phyloP scores from a whole-genome alignment of 2,888 invertebrate genomes.

The Lissocephala sabroskyi region DNA sequence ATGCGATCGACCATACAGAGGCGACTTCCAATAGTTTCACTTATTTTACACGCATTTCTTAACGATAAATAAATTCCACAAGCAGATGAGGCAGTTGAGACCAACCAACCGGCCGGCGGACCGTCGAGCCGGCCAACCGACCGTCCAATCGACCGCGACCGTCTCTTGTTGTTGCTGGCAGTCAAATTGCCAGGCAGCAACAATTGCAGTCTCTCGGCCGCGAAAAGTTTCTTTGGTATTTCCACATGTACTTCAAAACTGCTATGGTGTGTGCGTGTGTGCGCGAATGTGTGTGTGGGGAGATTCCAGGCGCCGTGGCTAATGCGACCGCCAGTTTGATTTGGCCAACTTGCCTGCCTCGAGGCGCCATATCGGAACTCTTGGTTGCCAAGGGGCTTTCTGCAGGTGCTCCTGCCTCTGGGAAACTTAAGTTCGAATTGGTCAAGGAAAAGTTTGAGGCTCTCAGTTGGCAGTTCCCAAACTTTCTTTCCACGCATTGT shows the following conservation, averaged over 20 bases:
- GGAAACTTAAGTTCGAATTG: no score
- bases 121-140: slow-evolving; percentile 17
- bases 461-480: no score
- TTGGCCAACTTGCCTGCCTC: not conserved
- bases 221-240: slow-evolving; percentile 53
- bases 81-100: slow-evolving; percentile 46
- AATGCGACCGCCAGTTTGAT: not conserved
- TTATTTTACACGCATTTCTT: slow-evolving; percentile 60
- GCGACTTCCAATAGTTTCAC: slow-evolving; percentile 54
- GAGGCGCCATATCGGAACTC: no score
- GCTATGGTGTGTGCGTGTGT: not conserved
- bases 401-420: no score
- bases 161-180: slow-evolving; percentile 7
- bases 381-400: no score
- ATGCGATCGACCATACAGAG: not conserved
- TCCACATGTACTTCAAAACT: slow-evolving; percentile 43
- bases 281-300: slow-evolving; percentile 22
- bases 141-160: slow-evolving; percentile 20
- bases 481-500: no score
- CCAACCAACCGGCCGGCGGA: slow-evolving; percentile 21
- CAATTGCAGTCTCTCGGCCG: slow-evolving; percentile 63
- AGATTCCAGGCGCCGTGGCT: slow-evolving; percentile 24
- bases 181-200: slow-evolving; percentile 30
- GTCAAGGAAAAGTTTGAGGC: no score
- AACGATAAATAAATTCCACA: slow-evolving; percentile 60